Conservation (phyloP, 2,888 invertebrate species). For the Vesta saturnalis region DNA sequence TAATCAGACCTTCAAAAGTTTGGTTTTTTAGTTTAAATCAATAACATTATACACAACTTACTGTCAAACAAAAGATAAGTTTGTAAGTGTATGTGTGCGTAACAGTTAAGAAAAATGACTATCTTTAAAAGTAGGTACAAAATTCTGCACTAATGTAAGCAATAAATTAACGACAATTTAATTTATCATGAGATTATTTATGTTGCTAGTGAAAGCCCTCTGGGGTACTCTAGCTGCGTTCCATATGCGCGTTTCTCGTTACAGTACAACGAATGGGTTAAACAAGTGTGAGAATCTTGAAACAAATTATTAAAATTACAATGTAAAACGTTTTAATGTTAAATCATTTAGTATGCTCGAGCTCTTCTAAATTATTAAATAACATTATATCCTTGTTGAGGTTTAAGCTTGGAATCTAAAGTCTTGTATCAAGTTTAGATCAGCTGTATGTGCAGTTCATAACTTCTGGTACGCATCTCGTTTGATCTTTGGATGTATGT, state of each 20-base stretch:
- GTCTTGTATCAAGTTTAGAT: conserved; percentile 4
- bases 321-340: conserved; percentile 5
- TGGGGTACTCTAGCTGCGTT: conserved; percentile 17
- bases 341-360: not conserved
- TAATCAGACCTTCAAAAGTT: no score
- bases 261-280: not conserved
- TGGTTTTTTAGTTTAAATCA: no score
- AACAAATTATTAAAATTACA: conserved; percentile 16
- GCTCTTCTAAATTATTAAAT: conserved; percentile 7
- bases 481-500: conserved; percentile 31
- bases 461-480: conserved; percentile 33
- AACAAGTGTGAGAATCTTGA: conserved; percentile 2
- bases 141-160: conserved; percentile 18
- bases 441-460: conserved; percentile 23
- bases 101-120: no score
- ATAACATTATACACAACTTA: no score
- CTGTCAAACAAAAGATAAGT: no score
- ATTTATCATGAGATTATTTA: conserved; percentile 29
- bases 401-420: conserved; percentile 9
- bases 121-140: not conserved
- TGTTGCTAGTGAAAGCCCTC: conserved; percentile 24
- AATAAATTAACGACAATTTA: conserved; percentile 32
- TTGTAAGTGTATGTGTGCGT: no score
- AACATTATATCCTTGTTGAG: conserved; percentile 7
- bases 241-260: not conserved